These are phyloP conservation scores for Linnaemya vulpina DNA, from an alignment of 2,888 invertebrate genomes.

Conservation along the genomic window DNA sequence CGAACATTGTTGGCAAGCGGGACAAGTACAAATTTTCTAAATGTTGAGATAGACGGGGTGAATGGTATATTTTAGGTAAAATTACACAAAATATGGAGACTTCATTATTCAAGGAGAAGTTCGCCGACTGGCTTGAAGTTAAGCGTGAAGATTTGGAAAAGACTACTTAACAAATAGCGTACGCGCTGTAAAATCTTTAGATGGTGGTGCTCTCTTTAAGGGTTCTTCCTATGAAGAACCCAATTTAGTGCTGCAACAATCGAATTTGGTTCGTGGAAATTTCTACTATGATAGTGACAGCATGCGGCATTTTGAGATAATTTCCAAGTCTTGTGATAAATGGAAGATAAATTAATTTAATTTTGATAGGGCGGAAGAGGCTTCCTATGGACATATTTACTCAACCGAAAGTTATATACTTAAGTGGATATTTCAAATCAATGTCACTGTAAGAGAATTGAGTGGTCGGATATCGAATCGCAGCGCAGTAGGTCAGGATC, in stretches of 20 bases:
- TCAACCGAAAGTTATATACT: constrained; percentile 95
- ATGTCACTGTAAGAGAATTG: constrained; percentile 91
- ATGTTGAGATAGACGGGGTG: constrained; percentile 85
- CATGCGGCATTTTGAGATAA: constrained; percentile 89
- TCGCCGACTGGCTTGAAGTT: constrained; percentile 97
- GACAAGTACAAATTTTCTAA: constrained; percentile 80
- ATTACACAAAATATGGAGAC: constrained; percentile 97
- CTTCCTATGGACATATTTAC: constrained; percentile 90
- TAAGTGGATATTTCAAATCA: constrained; percentile 95
- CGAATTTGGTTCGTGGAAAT: constrained; percentile 93
- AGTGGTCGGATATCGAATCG: constrained; percentile 94
- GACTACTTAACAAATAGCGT: constrained; percentile 85
- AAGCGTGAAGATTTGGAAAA: constrained; percentile 90
- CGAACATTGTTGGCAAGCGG: constrained; percentile 87
- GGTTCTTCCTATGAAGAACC: constrained; percentile 87
- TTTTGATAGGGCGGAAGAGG: constrained; percentile 84
- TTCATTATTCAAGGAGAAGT: constrained; percentile 95
- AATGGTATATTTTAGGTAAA: constrained; percentile 94
- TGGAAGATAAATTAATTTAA: constrained; percentile 96
- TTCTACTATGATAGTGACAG: constrained; percentile 91
- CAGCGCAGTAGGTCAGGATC: constrained; percentile 90
- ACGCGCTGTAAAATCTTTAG: constrained; percentile 85
- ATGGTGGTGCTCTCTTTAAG: constrained; percentile 89
- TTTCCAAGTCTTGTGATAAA: constrained; percentile 89
- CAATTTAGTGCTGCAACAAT: constrained; percentile 92